Evolutionary conservation across 2,113 vertebrate species (phyloP).

Genomic region (Bathybates hornii): DNA sequence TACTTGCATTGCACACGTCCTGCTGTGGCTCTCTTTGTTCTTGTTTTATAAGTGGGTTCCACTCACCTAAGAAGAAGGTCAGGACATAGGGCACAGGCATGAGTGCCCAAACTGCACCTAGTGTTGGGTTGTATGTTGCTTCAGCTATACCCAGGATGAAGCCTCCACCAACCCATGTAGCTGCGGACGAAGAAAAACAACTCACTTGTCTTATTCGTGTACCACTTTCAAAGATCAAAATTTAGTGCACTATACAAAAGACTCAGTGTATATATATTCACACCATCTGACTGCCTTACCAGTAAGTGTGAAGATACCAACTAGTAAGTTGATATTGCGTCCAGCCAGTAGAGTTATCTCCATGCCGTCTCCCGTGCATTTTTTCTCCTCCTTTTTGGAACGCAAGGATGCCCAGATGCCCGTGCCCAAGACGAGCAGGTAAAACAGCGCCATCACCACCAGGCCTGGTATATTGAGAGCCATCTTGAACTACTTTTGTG

Average conservation of each 20-base stretch:
- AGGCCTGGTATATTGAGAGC: constrained; percentile 62
- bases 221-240: not conserved
- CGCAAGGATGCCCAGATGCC: constrained; percentile 81
- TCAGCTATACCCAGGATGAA: constrained; percentile 82
- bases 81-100: constrained; percentile 77
- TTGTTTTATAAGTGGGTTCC: rapidly evolving
- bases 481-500: constrained; percentile 18
- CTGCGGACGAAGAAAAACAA: constrained; percentile 42
- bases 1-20: not conserved
- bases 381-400: constrained; percentile 71
- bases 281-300: constrained; percentile 9
- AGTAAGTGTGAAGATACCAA: constrained; percentile 74
- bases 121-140: constrained; percentile 76
- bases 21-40: not conserved
- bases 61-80: constrained; percentile 79
- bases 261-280: not conserved
- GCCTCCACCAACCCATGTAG: constrained; percentile 83
- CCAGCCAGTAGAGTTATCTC: constrained; percentile 79
- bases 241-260: not conserved
- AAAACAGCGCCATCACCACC: constrained; percentile 72
- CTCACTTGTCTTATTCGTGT: not conserved
- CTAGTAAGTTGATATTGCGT: constrained; percentile 71
- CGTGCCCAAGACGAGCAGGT: constrained; percentile 68
- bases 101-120: constrained; percentile 78
- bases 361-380: constrained; percentile 58